phyloP scores from a whole-genome alignment of 2,113 vertebrate species.

The human region DNA sequence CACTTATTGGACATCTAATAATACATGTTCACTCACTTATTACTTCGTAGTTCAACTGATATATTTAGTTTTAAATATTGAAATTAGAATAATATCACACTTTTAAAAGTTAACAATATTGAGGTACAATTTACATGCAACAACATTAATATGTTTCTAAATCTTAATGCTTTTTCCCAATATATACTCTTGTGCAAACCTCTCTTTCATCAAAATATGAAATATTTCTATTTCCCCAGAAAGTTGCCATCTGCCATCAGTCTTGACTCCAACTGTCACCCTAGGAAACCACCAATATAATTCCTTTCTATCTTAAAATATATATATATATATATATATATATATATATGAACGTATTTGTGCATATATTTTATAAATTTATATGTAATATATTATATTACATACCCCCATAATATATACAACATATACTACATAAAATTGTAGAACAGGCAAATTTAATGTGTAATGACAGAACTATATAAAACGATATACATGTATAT shows the following conservation, averaged over 20 bases:
- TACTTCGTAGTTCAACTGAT: background rate
- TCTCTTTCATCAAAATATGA: background rate
- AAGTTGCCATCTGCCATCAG: background rate
- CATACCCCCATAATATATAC: background rate
- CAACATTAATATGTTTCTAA: background rate
- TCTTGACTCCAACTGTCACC: background rate
- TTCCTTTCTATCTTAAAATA: background rate
- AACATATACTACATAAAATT: background rate
- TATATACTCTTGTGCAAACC: background rate
- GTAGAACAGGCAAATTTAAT: background rate
- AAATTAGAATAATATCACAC: background rate
- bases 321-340: background rate
- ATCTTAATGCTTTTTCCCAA: background rate
- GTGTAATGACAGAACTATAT: background rate
- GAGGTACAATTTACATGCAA: background rate
- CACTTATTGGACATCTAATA: rapidly evolving
- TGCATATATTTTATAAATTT: background rate
- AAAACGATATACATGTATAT: background rate
- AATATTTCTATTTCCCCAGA: background rate
- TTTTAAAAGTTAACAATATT: background rate
- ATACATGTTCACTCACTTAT: background rate
- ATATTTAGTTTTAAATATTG: background rate
- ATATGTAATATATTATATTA: background rate
- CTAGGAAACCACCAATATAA: background rate
- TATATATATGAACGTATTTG: background rate